phyloP scores from a whole-genome alignment of 2,113 vertebrate genomes.

The Micromys minutus region DNA sequence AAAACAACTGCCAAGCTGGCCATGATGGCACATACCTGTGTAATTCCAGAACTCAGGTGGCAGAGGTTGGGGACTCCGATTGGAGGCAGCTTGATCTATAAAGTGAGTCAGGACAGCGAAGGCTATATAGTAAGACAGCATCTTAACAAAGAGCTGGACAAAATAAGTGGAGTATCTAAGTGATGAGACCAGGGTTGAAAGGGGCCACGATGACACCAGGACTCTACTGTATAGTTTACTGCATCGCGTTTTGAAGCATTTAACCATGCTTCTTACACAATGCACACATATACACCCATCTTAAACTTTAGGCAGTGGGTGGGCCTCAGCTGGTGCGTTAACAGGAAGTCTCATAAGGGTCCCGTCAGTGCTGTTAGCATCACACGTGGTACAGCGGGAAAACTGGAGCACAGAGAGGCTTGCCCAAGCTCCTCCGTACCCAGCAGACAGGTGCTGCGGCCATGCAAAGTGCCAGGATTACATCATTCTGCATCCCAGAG shows the following conservation, averaged over 20 bases:
- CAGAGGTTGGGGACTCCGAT: not conserved
- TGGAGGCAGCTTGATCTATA: not conserved
- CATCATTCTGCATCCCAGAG: not conserved
- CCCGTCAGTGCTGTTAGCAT: not conserved
- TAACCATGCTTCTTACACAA: not conserved
- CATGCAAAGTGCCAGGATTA: not conserved
- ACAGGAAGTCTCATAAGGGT: not conserved
- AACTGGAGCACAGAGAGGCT: not conserved
- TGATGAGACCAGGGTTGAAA: not conserved
- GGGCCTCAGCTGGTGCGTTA: not conserved
- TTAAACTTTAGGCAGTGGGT: not conserved
- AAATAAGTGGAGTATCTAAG: not conserved
- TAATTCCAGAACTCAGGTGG: not conserved
- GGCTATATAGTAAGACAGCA: not conserved
- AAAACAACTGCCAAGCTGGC: not conserved
- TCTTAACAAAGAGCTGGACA: not conserved
- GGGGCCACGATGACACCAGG: not conserved
- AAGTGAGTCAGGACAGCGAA: not conserved
- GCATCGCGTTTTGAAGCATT: not conserved
- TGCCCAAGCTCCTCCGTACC: not conserved
- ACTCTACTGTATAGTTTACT: not conserved
- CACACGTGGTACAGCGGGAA: not conserved
- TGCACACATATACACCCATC: not conserved
- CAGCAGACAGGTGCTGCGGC: not conserved
- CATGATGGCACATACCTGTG: not conserved